phyloP scores from a whole-genome alignment of 1,140 invertebrate genomes.

The Drosophila littoralis region DNA sequence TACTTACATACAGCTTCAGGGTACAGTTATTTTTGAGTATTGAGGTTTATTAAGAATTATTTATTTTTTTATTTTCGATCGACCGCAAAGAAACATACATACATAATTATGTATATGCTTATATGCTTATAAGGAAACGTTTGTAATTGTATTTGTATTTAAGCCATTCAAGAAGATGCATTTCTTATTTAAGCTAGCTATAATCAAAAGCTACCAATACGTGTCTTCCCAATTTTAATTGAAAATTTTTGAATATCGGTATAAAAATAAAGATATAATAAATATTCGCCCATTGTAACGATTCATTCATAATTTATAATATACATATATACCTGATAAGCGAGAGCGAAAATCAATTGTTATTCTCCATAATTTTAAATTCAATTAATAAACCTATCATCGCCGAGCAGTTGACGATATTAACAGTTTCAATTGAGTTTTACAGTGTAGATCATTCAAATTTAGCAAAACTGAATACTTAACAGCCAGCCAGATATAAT shows the following conservation, averaged over 20 bases:
- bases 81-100: background rate
- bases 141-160: background rate
- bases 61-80: background rate
- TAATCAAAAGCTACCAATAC: constrained; percentile 7
- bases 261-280: background rate
- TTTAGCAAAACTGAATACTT: too few relatives aligned
- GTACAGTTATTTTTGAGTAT: background rate
- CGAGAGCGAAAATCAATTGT: too few relatives aligned
- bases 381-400: too few relatives aligned
- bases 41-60: background rate
- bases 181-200: constrained; percentile 19
- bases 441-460: too few relatives aligned
- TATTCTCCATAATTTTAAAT: too few relatives aligned
- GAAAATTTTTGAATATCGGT: background rate
- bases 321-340: background rate
- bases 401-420: too few relatives aligned
- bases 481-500: background rate
- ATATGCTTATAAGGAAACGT: background rate
- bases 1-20: constrained; percentile 4
- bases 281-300: background rate
- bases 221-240: constrained; percentile 25
- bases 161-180: constrained; percentile 19
- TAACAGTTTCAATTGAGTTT: too few relatives aligned
- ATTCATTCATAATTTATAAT: background rate
- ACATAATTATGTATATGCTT: background rate